These are phyloP conservation scores for Acanthurus tractus DNA, from an alignment of 2,797 vertebrate species.

Conservation along the genomic window DNA sequence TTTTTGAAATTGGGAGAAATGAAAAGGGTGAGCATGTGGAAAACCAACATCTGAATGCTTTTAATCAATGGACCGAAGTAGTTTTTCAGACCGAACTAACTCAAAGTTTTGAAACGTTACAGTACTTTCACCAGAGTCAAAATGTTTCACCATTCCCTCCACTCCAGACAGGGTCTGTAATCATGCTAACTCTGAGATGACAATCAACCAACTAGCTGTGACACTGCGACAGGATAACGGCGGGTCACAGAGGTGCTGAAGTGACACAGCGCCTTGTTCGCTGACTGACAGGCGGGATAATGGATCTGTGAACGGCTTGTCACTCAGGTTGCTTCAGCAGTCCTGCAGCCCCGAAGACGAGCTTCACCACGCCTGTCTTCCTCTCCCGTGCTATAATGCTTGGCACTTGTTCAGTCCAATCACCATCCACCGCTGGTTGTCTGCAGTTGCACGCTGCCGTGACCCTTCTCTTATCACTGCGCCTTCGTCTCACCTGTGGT, in stretches of 20 bases:
- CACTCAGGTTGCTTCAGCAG: constrained; percentile 39
- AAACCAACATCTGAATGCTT: neutral
- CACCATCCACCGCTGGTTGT: constrained; percentile 46
- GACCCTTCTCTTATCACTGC: neutral
- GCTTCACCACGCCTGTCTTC: constrained; percentile 45
- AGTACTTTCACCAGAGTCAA: neutral
- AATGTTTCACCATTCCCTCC: neutral
- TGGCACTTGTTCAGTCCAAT: constrained; percentile 72
- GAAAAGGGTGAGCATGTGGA: neutral
- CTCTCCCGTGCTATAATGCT: constrained; percentile 16
- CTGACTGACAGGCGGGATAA: constrained; percentile 58
- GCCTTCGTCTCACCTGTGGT: constrained; percentile 33
- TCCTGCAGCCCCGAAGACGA: neutral
- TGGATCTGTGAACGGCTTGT: constrained; percentile 46
- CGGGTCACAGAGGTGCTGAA: constrained; percentile 31
- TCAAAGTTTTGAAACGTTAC: neutral
- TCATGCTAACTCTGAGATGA: neutral
- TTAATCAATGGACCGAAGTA: neutral
- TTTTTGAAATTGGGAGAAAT: neutral
- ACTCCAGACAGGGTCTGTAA: neutral
- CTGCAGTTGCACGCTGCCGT: neutral
- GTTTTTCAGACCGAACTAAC: neutral
- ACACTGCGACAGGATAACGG: constrained; percentile 1
- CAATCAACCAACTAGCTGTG: constrained; percentile 21
- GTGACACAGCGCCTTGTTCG: constrained; percentile 29